Conservation (phyloP, 1,140 invertebrate species). For the Chionoecetes opilio region DNA sequence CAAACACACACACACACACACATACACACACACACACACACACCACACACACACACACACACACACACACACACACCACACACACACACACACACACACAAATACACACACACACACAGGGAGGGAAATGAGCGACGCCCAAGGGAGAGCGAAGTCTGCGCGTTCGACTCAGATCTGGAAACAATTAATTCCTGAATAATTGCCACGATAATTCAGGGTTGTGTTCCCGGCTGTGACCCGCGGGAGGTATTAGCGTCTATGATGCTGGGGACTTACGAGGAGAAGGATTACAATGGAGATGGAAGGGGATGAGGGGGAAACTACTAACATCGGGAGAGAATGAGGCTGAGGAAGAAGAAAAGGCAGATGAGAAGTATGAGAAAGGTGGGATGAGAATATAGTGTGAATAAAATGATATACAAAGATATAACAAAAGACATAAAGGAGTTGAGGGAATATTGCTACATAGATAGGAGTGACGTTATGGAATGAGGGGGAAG, state of each 20-base stretch:
- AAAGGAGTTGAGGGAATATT: neutral
- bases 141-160: neutral
- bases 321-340: neutral
- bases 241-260: neutral
- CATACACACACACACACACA: slow-evolving; percentile 11
- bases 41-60: slow-evolving; percentile 13
- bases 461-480: no score
- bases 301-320: neutral
- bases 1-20: slow-evolving; percentile 27
- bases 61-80: neutral
- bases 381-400: neutral
- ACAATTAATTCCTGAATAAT: slow-evolving; percentile 59
- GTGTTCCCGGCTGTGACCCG: slow-evolving; percentile 33
- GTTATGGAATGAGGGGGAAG: neutral
- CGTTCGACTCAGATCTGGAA: slow-evolving; percentile 43
- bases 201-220: slow-evolving; percentile 52
- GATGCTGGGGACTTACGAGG: neutral
- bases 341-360: neutral
- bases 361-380: neutral
- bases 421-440: neutral
- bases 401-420: neutral
- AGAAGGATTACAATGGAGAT: neutral
- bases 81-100: slow-evolving; percentile 34
- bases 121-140: neutral
- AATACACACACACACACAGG: neutral